Evolutionary conservation across 2,113 vertebrate species (phyloP), one percentile per base, ranked within the genome.

Genomic region (Climacteris rufus): DNA sequence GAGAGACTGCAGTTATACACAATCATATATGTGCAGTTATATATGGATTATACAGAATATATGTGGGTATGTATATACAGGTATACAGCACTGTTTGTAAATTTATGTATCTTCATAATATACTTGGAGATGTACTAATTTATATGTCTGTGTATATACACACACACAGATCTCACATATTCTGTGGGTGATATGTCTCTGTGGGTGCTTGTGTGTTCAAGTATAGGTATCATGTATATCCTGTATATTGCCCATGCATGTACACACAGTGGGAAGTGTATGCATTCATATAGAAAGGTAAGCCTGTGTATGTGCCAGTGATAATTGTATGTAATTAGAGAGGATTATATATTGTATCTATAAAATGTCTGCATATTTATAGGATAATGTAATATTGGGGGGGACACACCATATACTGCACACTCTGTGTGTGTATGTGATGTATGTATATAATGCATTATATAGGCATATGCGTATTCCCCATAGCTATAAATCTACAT

Each of bases 181-280:
- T 14, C 53, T 33, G 0, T 45, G 63, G 33, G 2, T 15, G 6
- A 1, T 28, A 12, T 1, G 31, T 21, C 19, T 47, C 49, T 42
- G 70, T 31, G n/a, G 45, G 72, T 77, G 72, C 31, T 56, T 33
- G 19, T 56, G 31, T 23, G 54, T n/a, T 57, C 37, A 39, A 7
- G 25, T 16, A 3, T 3, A 18, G 53, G 9, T 31, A 1, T 25
- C 14, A 25, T 39, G 39, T 23, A 10, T 23, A 33, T 39, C 53
- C 4, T 8, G 5, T 11, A 13, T 0, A 23, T 0, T 77, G 53
- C 31, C 37, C 5, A 0, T n/a, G 39, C 11, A 2, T 13, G 15
- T 9, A 10, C 40, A 45, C 39, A 45, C 1, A 0, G 39, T 24
- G 56, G 12, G 39, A 20, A 9, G 17, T 20, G 13, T 17, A 1